Percentiles rank a stretch among this genome's conserved stretches.
These are phyloP conservation scores for Hippocampus zosterae DNA, from an alignment of 2,113 vertebrate species.

Conservation along the genomic window DNA sequence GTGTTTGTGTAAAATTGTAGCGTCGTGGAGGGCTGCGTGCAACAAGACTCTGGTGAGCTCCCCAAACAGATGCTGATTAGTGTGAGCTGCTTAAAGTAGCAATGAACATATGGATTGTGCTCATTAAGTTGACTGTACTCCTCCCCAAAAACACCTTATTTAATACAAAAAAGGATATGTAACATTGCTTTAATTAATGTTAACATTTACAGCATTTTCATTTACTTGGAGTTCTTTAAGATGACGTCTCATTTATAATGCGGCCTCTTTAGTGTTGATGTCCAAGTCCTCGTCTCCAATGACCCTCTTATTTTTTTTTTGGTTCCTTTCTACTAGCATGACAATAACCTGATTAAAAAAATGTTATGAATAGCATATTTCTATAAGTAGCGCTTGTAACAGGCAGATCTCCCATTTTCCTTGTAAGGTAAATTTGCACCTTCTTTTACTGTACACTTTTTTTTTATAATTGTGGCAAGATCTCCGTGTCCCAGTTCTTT, in stretches of 20 bases:
- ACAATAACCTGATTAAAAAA: background rate
- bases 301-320: background rate
- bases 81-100: slow-evolving; percentile 67
- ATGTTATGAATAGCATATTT: background rate
- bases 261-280: slow-evolving; percentile 19
- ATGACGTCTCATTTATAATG: slow-evolving; percentile 37
- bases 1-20: slow-evolving; percentile 10
- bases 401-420: slow-evolving; percentile 9
- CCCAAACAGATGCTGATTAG: slow-evolving; percentile 69
- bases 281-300: background rate
- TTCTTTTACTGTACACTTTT: slow-evolving; percentile 26
- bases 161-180: background rate
- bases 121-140: slow-evolving; percentile 54
- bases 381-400: too few relatives aligned
- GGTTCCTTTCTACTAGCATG: background rate
- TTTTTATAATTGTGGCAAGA: slow-evolving; percentile 33
- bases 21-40: slow-evolving; percentile 50
- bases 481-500: slow-evolving; percentile 42
- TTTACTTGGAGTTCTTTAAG: slow-evolving; percentile 24
- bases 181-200: background rate
- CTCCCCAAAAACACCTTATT: slow-evolving; percentile 3
- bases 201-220: slow-evolving; percentile 6
- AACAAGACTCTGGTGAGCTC: slow-evolving; percentile 53
- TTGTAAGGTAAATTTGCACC: slow-evolving; percentile 35
- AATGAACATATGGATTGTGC: slow-evolving; percentile 62